phyloP scores from a whole-genome alignment of 2,113 vertebrate genomes.

The Aegithalos caudatus region DNA sequence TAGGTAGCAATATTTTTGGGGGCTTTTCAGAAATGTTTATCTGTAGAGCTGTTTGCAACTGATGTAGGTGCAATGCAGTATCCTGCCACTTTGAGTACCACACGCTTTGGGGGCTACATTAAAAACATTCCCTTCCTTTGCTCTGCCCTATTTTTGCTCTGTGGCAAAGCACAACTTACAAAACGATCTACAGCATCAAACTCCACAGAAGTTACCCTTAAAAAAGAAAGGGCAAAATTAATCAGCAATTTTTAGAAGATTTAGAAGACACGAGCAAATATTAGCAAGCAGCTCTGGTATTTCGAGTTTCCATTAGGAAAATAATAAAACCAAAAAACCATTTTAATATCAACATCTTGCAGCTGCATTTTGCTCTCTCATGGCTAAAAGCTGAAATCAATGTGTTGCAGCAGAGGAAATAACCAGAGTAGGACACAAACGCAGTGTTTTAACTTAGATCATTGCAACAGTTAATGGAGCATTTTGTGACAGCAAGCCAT shows the following conservation, averaged over 20 bases:
- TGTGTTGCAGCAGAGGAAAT: conserved; percentile 30
- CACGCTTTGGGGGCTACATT: neutral
- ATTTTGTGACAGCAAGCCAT: conserved; percentile 32
- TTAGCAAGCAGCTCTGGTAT: neutral
- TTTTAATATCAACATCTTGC: conserved; percentile 19
- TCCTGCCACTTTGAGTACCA: conserved; percentile 39
- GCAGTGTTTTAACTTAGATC: conserved; percentile 10
- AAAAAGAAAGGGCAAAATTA: neutral
- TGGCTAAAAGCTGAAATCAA: conserved; percentile 1
- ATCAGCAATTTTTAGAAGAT: conserved; percentile 27
- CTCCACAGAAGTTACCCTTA: conserved; percentile 38
- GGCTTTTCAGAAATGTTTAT: neutral
- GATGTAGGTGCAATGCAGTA: conserved; percentile 67
- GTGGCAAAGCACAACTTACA: conserved; percentile 30
- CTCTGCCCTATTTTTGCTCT: conserved; percentile 55
- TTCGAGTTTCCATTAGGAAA: neutral
- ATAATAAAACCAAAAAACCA: neutral
- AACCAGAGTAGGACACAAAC: neutral
- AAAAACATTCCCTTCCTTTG: neutral
- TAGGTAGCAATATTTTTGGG: neutral
- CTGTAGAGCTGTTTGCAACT: neutral
- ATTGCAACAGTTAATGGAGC: conserved; percentile 39
- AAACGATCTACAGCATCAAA: neutral
- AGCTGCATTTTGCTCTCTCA: conserved; percentile 2
- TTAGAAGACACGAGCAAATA: neutral